Conservation (phyloP, 2,888 invertebrate genomes). For the Cheilosia variabilis region DNA sequence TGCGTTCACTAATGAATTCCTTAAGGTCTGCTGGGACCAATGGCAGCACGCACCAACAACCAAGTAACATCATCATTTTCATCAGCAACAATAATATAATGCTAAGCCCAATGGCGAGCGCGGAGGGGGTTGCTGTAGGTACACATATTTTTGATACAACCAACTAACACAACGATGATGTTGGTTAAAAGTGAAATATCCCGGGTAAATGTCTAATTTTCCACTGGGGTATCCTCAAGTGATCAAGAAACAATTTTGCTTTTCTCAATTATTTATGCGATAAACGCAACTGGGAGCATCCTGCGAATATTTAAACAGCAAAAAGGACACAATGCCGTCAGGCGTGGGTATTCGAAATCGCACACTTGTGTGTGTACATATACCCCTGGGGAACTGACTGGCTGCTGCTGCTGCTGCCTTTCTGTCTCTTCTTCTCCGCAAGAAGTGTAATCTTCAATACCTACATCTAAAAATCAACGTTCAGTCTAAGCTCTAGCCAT, state of each 20-base stretch:
- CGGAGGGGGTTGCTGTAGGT: not conserved
- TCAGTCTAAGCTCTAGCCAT: slow-evolving; percentile 44
- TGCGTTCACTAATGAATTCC: slow-evolving; percentile 60
- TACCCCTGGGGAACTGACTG: slow-evolving; percentile 48
- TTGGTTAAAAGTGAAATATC: slow-evolving; percentile 73
- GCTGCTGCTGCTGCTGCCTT: slow-evolving; percentile 6
- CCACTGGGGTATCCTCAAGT: slow-evolving; percentile 82
- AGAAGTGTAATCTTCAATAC: slow-evolving; percentile 58
- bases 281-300: slow-evolving; percentile 74
- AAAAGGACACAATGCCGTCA: slow-evolving; percentile 62
- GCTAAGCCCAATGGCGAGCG: slow-evolving; percentile 22
- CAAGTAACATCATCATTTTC: slow-evolving; percentile 72
- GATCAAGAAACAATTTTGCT: slow-evolving; percentile 83
- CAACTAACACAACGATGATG: slow-evolving; percentile 61
- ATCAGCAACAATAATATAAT: slow-evolving; percentile 63
- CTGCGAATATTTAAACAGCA: slow-evolving; percentile 66
- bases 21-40: slow-evolving; percentile 66
- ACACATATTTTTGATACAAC: not conserved
- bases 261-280: slow-evolving; percentile 78
- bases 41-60: slow-evolving; percentile 69
- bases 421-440: slow-evolving; percentile 53
- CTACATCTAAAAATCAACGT: slow-evolving; percentile 53
- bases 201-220: slow-evolving; percentile 75
- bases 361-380: slow-evolving; percentile 47
- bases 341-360: not conserved